These are phyloP conservation scores for Hirudo medicinalis DNA, from an alignment of 1,140 invertebrate species.

Conservation along the genomic window DNA sequence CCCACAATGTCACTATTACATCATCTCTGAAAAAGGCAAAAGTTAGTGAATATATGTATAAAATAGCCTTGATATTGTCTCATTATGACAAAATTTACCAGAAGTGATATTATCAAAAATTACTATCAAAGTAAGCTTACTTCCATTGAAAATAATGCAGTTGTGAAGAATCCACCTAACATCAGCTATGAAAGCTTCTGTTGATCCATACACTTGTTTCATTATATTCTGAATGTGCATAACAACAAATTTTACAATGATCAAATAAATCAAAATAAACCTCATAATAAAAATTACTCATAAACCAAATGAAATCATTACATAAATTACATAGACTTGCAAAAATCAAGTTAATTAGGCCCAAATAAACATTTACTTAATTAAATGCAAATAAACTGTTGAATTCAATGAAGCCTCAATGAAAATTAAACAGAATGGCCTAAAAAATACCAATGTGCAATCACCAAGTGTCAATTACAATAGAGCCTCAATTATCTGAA, in stretches of 20 bases:
- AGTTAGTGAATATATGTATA: not conserved
- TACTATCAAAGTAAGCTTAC: conserved; percentile 43
- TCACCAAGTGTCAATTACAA: no score
- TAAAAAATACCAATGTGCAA: no score
- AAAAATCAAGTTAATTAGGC: no score
- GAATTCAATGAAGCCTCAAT: no score
- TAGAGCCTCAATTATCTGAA: no score
- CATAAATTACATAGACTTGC: no score
- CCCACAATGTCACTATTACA: not conserved
- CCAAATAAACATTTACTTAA: no score
- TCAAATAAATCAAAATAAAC: conserved; percentile 15
- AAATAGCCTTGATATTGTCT: conserved; percentile 17
- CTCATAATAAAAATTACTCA: no score
- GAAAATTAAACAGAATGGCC: no score
- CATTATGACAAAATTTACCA: conserved; percentile 13
- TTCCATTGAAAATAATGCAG: conserved; percentile 71
- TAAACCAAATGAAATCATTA: no score
- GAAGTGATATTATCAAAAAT: not conserved
- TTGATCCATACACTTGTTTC: conserved; percentile 66
- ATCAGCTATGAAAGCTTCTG: conserved; percentile 73
- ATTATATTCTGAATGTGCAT: conserved; percentile 51
- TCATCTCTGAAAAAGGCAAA: not conserved
- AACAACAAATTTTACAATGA: not conserved
- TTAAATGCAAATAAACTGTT: no score
- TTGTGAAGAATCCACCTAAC: conserved; percentile 85